phyloP scores from a whole-genome alignment of 2,113 vertebrate genomes.

The Poecile atricapillus region DNA sequence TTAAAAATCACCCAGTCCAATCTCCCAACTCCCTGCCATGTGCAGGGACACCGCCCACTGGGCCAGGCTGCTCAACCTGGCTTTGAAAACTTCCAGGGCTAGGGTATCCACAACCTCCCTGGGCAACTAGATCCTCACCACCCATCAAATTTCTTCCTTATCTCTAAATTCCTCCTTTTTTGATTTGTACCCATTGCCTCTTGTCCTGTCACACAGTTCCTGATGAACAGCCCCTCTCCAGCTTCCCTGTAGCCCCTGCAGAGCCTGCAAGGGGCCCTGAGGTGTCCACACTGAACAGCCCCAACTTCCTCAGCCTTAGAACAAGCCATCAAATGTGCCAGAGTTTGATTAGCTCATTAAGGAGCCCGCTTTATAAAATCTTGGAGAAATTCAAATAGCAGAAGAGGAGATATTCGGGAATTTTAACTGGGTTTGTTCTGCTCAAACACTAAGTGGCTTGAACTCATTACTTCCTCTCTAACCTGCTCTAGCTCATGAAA shows the following conservation, averaged over 20 bases:
- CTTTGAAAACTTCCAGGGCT: not conserved
- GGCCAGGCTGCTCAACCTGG: not conserved
- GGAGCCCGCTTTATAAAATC: not conserved
- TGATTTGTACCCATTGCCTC: not conserved
- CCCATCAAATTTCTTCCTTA: not conserved
- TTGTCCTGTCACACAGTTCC: not conserved
- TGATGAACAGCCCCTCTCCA: not conserved
- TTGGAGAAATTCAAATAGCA: not conserved
- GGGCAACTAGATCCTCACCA: not conserved
- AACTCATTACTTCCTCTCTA: not conserved
- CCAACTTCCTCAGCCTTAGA: not conserved
- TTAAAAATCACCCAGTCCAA: not conserved
- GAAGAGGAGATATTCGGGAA: not conserved
- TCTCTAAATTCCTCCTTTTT: not conserved
- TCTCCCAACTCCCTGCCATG: not conserved
- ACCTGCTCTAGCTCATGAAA: not conserved
- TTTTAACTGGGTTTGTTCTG: not conserved
- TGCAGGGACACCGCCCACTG: not conserved
- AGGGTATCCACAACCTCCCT: not conserved
- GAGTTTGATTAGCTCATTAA: not conserved
- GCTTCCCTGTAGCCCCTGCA: not conserved
- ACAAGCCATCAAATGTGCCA: not conserved
- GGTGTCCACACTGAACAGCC: not conserved
- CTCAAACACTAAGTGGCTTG: not conserved
- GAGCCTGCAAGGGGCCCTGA: not conserved